Evolutionary conservation across 2,888 invertebrate genomes (phyloP), one percentile per base, ranked within the genome.

Genomic region (Patella caerulea): DNA sequence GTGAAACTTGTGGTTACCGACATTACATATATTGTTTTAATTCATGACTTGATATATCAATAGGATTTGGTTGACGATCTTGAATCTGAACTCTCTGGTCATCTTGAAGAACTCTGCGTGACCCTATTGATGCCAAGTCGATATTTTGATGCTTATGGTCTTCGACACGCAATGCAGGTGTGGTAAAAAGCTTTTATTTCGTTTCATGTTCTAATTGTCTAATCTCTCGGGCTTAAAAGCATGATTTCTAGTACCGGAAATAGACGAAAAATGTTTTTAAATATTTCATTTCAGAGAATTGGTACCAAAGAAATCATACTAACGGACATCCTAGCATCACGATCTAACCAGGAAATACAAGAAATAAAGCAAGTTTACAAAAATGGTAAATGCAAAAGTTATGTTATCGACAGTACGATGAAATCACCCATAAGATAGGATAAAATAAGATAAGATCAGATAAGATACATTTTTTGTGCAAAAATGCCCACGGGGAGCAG

Each of bases 81-180:
- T 77, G 89, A 92, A 82, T 88, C 88, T 77, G 92, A 92, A 79
- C 83, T 91, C 69, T 90, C 91, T n/a, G 92, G 92, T 5, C 88
- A 89, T 81, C 92, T 92, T 82, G 87, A 91, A 79, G 89, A 89
- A 52, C 84, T 90, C 72, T 88, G 89, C 71, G 77, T 91, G 56
- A 91, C 90, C n/a, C 84, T 92, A 53, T 83, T 92, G 81, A 88
- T 89, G 79, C 90, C 91, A 3, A 85, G 89, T 4, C 87, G 87
- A 53, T 84, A 90, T 54, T 92, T 90, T 81, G 91, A 92, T 78
- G 91, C 92, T 3, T 86, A 86, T 76, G 86, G 90, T 78, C 85
- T 92, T 71, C 86, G 88, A 76, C 86, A 88, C 76, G 91, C 92
- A 5, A 87, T 92, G 75, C 86, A 89, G 81, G 88, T 88, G 75